These are phyloP conservation scores for Hipposideros armiger DNA, from an alignment of 2,113 vertebrate species.

Conservation along the genomic window DNA sequence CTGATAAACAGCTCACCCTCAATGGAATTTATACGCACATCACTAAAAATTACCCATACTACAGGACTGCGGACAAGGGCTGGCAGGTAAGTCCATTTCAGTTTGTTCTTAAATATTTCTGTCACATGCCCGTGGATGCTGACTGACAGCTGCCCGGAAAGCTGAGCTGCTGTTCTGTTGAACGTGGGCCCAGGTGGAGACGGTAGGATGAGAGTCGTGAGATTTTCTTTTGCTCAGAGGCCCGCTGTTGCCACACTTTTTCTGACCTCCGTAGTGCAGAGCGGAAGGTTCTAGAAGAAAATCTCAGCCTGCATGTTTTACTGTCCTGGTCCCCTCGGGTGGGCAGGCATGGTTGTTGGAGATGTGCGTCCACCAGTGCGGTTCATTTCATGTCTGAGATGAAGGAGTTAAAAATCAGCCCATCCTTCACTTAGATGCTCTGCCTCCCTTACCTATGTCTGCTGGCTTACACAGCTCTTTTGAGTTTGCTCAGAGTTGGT, in stretches of 20 bases:
- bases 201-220: not conserved
- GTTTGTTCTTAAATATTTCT: not conserved
- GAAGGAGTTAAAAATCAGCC: not conserved
- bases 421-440: not conserved
- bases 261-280: not conserved
- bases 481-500: no score
- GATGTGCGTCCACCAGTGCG: not conserved
- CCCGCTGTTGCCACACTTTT: rapidly evolving
- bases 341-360: not conserved
- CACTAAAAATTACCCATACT: conserved; percentile 98
- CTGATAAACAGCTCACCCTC: conserved; percentile 97
- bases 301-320: no score
- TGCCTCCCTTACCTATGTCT: not conserved
- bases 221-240: not conserved
- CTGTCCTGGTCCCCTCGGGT: not conserved
- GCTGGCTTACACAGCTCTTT: not conserved
- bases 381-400: not conserved
- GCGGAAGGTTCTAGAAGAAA: not conserved
- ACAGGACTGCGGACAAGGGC: conserved; percentile 98
- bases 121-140: not conserved
- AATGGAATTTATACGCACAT: conserved; percentile 99
- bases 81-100: conserved; percentile 93
- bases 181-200: rapidly evolving
- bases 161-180: not conserved
- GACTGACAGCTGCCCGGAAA: not conserved